Evolutionary conservation across 2,113 vertebrate genomes (phyloP), one percentile per base, ranked within the genome.

Genomic region (Axis porcinus): DNA sequence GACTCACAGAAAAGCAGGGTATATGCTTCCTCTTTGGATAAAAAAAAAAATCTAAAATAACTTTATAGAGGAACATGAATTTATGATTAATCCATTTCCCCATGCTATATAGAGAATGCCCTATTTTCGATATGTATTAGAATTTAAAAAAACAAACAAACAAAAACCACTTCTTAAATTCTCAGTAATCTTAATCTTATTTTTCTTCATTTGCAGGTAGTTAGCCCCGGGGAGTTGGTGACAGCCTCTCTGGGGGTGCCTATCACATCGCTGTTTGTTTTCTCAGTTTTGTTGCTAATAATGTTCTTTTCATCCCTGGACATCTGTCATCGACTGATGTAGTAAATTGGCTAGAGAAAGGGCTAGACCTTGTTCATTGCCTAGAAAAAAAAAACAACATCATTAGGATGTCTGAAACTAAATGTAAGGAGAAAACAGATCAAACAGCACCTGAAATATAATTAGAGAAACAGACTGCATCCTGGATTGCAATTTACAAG

Each of bases 131-230:
- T 19, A 87, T 15, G 28, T 86, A 96, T 94, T 98, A 90, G 52
- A 64, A 82, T 45, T 30, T 1, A 36, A n/a, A 45, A 90, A 27
- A 85, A 74, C 7, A 45, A 47, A 47, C 47, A 70, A 28, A 8
- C 17, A 91, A 33, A 81, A 74, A 64, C 23, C 0, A 74, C 78
- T 97, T 52, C 15, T 95, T 76, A 40, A 89, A 84, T 40, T 95
- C 43, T 86, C 64, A 79, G 25, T 50, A 54, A 84, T 93, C 87
- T 64, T 76, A 79, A 81, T 89, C 89, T 27, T 47, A 87, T 94
- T 95, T 96, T 93, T 33, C 58, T 78, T 98, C 89, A 91, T 76
- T 88, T 95, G 70, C 84, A 97, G 82, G 87, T 60, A 87, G 88
- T 1, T 55, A 92, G 62, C 33, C 64, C 58, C 13, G 28, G 86